Evolutionary conservation across 2,113 vertebrate genomes (phyloP).

Genomic region (Thalassarche chlororhynchos): DNA sequence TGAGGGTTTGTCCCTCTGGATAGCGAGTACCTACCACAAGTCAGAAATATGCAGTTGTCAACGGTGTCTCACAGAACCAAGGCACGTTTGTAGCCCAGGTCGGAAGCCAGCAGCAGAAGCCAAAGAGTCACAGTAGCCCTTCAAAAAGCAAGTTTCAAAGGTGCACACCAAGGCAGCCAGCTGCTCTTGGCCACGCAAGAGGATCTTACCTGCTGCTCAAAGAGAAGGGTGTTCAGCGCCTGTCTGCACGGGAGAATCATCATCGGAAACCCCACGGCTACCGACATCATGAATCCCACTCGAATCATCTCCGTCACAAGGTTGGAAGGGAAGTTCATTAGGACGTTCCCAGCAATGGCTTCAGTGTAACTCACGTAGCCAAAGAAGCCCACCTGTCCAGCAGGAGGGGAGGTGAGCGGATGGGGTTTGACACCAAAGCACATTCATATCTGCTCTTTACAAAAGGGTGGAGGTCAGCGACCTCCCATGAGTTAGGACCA

Average conservation of each 20-base stretch:
- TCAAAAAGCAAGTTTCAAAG: neutral
- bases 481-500: fast-evolving
- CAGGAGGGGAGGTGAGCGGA: neutral
- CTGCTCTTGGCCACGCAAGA: neutral
- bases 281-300: conserved; percentile 97
- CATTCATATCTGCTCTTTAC: neutral
- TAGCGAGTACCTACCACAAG: fast-evolving
- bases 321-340: conserved; percentile 98
- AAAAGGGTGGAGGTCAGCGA: neutral
- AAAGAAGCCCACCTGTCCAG: conserved; percentile 92
- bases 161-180: neutral
- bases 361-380: conserved; percentile 97
- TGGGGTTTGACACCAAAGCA: neutral
- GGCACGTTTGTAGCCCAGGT: neutral
- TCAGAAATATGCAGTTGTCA: neutral
- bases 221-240: conserved; percentile 96
- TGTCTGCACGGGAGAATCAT: conserved; percentile 98
- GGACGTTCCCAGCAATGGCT: conserved; percentile 91
- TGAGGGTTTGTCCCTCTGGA: neutral
- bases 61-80: neutral
- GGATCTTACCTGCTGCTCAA: conserved; percentile 92
- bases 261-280: conserved; percentile 97
- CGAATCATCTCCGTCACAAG: conserved; percentile 95
- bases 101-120: neutral
- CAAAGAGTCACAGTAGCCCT: neutral